These are phyloP conservation scores for Emydura subglobosa DNA, from an alignment of 2,113 vertebrate genomes.

Conservation along the genomic window DNA sequence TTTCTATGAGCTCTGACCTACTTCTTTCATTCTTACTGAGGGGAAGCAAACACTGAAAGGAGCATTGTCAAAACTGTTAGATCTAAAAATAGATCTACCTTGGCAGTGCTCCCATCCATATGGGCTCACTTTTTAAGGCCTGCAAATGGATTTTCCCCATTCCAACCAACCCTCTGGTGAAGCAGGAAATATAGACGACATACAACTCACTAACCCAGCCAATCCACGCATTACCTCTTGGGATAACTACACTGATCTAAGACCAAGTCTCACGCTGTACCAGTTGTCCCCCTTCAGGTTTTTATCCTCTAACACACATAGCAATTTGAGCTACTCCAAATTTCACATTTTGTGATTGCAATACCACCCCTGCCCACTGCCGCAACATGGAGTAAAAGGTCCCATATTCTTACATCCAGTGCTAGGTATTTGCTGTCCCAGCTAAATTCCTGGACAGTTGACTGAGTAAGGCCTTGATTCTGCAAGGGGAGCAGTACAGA, in stretches of 20 bases:
- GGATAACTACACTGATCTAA: neutral
- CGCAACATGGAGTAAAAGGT: neutral
- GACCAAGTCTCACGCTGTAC: neutral
- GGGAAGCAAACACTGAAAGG: constrained; percentile 63
- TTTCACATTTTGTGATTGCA: neutral
- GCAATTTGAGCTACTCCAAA: neutral
- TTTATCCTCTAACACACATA: neutral
- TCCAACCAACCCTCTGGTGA: neutral
- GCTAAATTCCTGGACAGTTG: neutral
- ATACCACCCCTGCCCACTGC: neutral
- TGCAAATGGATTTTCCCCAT: constrained; percentile 19
- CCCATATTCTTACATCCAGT: neutral
- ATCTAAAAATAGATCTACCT: constrained; percentile 71
- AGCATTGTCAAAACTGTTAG: constrained; percentile 69
- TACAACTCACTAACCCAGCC: neutral
- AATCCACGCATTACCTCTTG: neutral
- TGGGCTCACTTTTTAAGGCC: constrained; percentile 45
- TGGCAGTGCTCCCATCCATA: constrained; percentile 66
- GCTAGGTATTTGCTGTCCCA: neutral
- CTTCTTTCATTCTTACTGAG: constrained; percentile 76
- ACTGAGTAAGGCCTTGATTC: neutral
- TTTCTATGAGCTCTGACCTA: constrained; percentile 73
- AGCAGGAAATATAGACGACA: neutral
- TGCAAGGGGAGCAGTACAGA: neutral
- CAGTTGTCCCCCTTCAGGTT: neutral